A percentile compares a stretch with the other conserved stretches of the same genome.
Conservation (phyloP, 2,113 vertebrate genomes). For the Ailuropoda melanoleuca region DNA sequence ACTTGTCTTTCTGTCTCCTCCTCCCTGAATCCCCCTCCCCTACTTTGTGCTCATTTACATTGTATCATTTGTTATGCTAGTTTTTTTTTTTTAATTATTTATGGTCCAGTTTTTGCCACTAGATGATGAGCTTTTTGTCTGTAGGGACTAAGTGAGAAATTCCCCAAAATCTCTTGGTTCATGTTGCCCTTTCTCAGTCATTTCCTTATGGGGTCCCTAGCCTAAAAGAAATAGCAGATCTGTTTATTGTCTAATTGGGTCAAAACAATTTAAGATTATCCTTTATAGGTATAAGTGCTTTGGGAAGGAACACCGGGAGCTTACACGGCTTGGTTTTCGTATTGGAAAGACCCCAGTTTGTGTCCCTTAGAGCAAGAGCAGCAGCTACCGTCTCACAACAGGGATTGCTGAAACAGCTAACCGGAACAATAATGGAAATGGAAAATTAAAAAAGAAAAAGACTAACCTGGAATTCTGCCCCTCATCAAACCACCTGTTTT, state of each 20-base stretch:
- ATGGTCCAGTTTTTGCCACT: background rate
- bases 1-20: background rate
- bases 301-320: background rate
- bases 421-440: background rate
- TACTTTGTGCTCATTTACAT: background rate
- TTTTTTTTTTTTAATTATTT: background rate
- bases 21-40: rapidly evolving
- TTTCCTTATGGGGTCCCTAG: background rate
- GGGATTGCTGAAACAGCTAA: background rate
- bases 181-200: background rate
- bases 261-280: background rate
- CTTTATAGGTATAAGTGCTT: background rate
- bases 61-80: background rate
- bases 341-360: background rate
- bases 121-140: background rate
- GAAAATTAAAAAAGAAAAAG: background rate
- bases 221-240: background rate
- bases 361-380: background rate
- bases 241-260: background rate
- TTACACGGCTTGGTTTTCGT: background rate
- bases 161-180: background rate
- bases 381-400: background rate
- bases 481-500: background rate
- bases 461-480: background rate
- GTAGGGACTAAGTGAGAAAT: background rate